A percentile compares a stretch with the other conserved stretches of the same genome.
These are phyloP conservation scores for Umimayanthus kanabou DNA, from an alignment of 92 coral and sea anemone species.

Conservation along the genomic window DNA sequence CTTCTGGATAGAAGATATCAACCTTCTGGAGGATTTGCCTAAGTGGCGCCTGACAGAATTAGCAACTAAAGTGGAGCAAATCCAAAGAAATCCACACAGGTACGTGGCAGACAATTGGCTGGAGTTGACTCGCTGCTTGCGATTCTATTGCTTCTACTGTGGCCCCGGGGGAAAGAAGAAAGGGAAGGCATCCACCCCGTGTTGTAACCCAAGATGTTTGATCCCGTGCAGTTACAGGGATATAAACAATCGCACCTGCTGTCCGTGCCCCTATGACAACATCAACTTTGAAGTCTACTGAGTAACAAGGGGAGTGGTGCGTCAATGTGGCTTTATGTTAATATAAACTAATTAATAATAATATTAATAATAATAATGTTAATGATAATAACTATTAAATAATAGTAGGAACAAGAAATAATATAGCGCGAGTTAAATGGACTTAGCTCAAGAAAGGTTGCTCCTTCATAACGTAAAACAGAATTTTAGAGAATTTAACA, in stretches of 20 bases:
- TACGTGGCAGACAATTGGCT: conserved; percentile 44
- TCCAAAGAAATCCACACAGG: conserved; percentile 7
- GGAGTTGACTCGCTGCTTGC: conserved; percentile 31
- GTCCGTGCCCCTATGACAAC: background rate
- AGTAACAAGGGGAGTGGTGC: background rate
- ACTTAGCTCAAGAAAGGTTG: too few relatives aligned
- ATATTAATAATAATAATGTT: too few relatives aligned
- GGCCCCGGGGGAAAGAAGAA: background rate
- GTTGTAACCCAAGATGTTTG: background rate
- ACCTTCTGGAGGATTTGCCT: conserved; percentile 32
- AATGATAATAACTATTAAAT: too few relatives aligned
- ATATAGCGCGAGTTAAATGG: too few relatives aligned
- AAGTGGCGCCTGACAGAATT: conserved; percentile 16
- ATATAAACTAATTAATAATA: too few relatives aligned
- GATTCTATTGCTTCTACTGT: conserved; percentile 29
- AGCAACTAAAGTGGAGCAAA: conserved; percentile 18
- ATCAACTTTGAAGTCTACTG: conserved; percentile 37
- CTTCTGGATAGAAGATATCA: conserved; percentile 44
- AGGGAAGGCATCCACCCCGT: background rate
- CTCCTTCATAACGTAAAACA: too few relatives aligned
- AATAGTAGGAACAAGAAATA: too few relatives aligned
- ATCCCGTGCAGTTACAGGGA: conserved; percentile 27
- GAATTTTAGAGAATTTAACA: too few relatives aligned
- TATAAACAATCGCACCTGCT: conserved; percentile 13
- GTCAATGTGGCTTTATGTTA: background rate